Evolutionary conservation across 2,113 vertebrate species (phyloP), one percentile per base, ranked within the genome.

Genomic region (Odontophorus gujanensis): DNA sequence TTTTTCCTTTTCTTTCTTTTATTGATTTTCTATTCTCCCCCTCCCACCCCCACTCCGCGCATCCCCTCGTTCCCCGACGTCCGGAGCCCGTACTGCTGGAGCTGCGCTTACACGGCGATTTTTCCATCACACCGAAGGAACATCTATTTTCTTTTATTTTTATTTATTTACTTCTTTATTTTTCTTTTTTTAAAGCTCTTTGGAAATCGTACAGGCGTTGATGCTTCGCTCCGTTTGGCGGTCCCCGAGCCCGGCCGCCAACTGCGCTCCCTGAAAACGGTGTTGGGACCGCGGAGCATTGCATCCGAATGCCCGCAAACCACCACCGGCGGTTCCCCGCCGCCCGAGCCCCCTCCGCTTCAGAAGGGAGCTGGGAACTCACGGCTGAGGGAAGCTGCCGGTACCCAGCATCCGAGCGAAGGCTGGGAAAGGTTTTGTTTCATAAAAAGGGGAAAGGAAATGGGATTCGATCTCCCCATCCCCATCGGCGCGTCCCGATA

Each of bases 201-300:
- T 62, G 26, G 32, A 36, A 42, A 24, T 4, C 11, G 24, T 24
- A 40, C 30, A 53, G 51, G 43, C 11, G 77, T 75, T 73, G 65
- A 75, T 40, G 69, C 9, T 58, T 75, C 62, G 25, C 43, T 93
- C 59, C 74, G 38, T 59, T 71, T 65, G 38, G 68, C 1, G 36
- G 13, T 38, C 63, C 93, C 72, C 66, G 34, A 28, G 73, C 72
- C 92, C 90, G 81, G 93, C 93, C 50, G 89, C 45, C 26, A 50
- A 9, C 28, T 86, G 86, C 95, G 86, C 43, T 25, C 92, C 81
- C 89, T 90, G 93, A 91, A 96, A 89, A 80, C 92, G 91, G 94
- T 68, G 45, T 93, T 93, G 95, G 88, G 82, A 68, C 14, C 22
- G 34, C 34, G 59, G 34, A 25, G 13, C 28, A 55, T 55, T 26